Evolutionary conservation across 2,797 vertebrate species (phyloP), one percentile per base, ranked within the genome.

Genomic region (Melanotaenia maccullochi): DNA sequence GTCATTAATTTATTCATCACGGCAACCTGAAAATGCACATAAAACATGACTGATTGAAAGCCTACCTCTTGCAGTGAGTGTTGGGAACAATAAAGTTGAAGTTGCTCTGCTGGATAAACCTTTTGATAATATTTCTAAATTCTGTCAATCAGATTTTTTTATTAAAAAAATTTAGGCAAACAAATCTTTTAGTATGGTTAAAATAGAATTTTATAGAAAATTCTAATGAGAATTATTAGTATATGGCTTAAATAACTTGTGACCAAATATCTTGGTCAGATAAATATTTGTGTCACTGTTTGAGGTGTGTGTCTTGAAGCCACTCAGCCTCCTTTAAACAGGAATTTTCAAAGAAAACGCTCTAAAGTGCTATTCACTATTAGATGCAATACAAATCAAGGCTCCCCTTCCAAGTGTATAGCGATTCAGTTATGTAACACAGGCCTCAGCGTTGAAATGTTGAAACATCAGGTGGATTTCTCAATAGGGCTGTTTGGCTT

Each of bases 391-490:
- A 80, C 77, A 89, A 75, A 82, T 68, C 64, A 70, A 73, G 56
- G 5, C 13, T 20, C 70, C 66, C 59, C 64, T 80, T 75, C 83
- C 60, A 82, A 85, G 72, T 49, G 55, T 59, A 33, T 76, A 52
- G 20, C 35, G 18, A 52, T 40, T 47, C 0, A 3, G 62, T 91
- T 89, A 79, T 49, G 33, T 81, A 90, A 89, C 72, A 0, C 22
- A 0, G 6, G 57, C 60, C 30, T 0, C 14, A 80, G 67, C 3
- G 3, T 9, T 67, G 73, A 83, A 68, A 76, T 86, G 81, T 82
- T 73, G 42, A 84, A 89, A 87, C 65, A 65, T 82, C 77, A 86
- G 84, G 75, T 72, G 71, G 73, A 78, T 87, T 90, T 87, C 60
- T 75, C 66, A 76, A 85, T 58, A 4, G 8, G 59, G 54, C 32